Evolutionary conservation across 2,888 invertebrate species (phyloP).

Genomic region (Beris chalybata): DNA sequence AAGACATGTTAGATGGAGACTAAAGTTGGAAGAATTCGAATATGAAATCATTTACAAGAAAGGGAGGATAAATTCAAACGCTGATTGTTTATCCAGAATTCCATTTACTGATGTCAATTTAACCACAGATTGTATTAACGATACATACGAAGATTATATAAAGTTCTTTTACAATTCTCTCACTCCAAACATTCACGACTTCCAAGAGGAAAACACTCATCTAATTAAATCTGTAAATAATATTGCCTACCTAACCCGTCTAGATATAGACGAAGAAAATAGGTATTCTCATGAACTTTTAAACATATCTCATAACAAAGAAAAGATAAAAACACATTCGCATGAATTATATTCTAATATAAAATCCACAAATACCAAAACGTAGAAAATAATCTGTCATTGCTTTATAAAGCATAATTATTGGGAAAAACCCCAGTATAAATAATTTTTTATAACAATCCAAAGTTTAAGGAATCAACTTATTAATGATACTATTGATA

Average conservation of each 20-base stretch:
- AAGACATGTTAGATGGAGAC: not conserved
- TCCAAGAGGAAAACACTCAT: constrained; percentile 9
- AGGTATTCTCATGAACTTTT: no score
- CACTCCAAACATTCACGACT: not conserved
- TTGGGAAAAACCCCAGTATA: no score
- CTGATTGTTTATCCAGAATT: constrained; percentile 23
- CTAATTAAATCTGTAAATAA: not conserved
- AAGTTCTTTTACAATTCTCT: constrained; percentile 18
- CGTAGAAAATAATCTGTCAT: no score
- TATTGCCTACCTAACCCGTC: not conserved
- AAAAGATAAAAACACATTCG: not conserved
- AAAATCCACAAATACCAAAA: no score
- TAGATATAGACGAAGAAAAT: no score
- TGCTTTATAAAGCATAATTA: no score
- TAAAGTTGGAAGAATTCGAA: not conserved
- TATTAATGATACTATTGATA: no score
- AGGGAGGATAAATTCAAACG: constrained; percentile 16
- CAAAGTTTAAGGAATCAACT: no score
- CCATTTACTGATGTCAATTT: no score
- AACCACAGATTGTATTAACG: not conserved
- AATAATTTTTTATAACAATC: no score
- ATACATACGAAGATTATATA: constrained; percentile 19
- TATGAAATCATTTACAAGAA: not conserved
- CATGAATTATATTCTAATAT: not conserved
- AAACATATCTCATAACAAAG: no score